A percentile compares a stretch with the other conserved stretches of the same genome.
These are phyloP conservation scores for Glaucomys volans DNA, from an alignment of 2,113 vertebrate species.

Conservation along the genomic window DNA sequence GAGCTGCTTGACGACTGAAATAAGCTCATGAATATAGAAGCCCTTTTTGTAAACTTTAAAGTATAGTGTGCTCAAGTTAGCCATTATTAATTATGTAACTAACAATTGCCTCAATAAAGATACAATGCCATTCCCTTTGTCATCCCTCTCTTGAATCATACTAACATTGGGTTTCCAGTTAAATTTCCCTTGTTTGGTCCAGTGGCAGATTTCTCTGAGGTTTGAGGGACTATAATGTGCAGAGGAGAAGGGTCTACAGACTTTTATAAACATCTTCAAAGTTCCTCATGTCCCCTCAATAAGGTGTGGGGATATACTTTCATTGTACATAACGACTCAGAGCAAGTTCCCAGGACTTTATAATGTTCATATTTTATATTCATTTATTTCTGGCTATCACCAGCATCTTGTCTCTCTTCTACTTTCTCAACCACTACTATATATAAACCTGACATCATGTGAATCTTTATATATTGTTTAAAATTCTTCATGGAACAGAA, in stretches of 20 bases:
- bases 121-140: neutral
- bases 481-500: neutral
- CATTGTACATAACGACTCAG: neutral
- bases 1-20: neutral
- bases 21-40: neutral
- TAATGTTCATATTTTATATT: neutral
- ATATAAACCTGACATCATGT: neutral
- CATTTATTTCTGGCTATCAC: neutral
- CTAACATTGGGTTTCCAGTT: neutral
- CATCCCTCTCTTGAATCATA: neutral
- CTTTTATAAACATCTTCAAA: neutral
- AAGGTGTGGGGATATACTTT: neutral
- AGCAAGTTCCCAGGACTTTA: neutral
- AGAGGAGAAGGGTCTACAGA: neutral
- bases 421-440: neutral
- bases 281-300: neutral
- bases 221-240: neutral
- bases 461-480: neutral
- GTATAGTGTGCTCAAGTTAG: neutral
- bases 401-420: neutral
- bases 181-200: neutral
- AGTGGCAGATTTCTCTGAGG: neutral
- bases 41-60: neutral
- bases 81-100: neutral
- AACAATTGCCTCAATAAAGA: neutral